Evolutionary conservation across 2,888 invertebrate genomes (phyloP).

Genomic region (Chymomyza procnemis): DNA sequence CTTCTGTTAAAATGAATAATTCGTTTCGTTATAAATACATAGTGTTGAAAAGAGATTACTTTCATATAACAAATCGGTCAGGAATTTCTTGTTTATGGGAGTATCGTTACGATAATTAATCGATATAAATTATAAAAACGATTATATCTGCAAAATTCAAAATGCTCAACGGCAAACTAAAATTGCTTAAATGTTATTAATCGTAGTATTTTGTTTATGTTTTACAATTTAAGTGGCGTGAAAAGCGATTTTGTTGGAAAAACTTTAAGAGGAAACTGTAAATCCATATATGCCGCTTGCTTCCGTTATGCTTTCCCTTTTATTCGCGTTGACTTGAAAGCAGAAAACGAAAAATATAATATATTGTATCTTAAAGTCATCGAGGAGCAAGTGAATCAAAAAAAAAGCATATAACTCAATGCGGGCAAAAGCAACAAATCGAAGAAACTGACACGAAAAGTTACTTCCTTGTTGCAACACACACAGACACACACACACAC

Average conservation of each 20-base stretch:
- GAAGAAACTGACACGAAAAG: constrained; percentile 62
- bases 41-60: too few species aligned
- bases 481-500: constrained; percentile 23
- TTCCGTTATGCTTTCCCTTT: constrained; percentile 14
- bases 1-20: too few species aligned
- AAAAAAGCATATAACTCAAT: constrained; percentile 23
- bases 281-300: constrained; percentile 63
- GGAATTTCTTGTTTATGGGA: too few species aligned
- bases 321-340: not conserved
- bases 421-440: constrained; percentile 19
- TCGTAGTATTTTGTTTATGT: too few species aligned
- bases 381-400: constrained; percentile 39
- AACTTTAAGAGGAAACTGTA: constrained; percentile 44
- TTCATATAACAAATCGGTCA: too few species aligned
- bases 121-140: too few species aligned
- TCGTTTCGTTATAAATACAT: too few species aligned
- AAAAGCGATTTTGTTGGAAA: constrained; percentile 12
- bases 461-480: constrained; percentile 69
- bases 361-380: not conserved
- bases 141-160: too few species aligned
- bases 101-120: too few species aligned
- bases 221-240: too few species aligned
- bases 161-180: too few species aligned
- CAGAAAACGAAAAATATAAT: not conserved
- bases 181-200: too few species aligned